Percentiles rank a stretch among this genome's conserved stretches.
phyloP scores from a whole-genome alignment of 2,888 invertebrate genomes.

The Erebia palarica region DNA sequence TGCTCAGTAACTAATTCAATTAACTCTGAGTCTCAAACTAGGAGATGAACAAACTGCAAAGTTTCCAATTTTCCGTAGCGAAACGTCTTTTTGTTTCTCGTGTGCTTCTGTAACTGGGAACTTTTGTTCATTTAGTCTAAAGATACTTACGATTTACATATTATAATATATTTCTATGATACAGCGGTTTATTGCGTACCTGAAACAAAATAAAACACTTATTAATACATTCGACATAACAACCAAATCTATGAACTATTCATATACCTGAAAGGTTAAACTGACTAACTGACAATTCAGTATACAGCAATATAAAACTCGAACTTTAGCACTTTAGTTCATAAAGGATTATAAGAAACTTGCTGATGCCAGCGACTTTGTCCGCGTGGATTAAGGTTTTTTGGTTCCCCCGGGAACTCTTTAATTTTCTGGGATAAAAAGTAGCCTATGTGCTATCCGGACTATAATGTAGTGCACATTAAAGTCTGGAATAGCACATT shows the following conservation, averaged over 20 bases:
- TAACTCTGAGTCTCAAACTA: conserved; percentile 3
- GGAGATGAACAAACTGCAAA: not conserved
- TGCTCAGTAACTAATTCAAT: conserved; percentile 4
- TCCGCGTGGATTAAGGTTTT: no score
- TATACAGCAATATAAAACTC: no score
- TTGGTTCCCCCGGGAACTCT: no score
- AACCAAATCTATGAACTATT: not conserved
- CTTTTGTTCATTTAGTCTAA: not conserved
- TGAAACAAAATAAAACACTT: conserved; percentile 2
- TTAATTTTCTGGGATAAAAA: no score
- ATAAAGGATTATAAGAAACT: no score
- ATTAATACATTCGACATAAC: not conserved
- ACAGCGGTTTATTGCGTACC: not conserved
- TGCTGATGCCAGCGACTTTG: no score
- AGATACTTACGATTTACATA: not conserved
- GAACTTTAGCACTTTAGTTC: no score
- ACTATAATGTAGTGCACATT: no score
- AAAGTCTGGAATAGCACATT: no score
- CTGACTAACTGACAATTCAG: not conserved
- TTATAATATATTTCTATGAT: not conserved
- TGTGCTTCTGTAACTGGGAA: not conserved
- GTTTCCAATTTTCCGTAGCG: conserved; percentile 8
- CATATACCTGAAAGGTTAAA: not conserved
- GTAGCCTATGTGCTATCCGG: no score
- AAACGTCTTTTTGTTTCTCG: conserved; percentile 7